phyloP scores from a whole-genome alignment of 2,797 vertebrate species.

The Cynodonichthys magdalenae region DNA sequence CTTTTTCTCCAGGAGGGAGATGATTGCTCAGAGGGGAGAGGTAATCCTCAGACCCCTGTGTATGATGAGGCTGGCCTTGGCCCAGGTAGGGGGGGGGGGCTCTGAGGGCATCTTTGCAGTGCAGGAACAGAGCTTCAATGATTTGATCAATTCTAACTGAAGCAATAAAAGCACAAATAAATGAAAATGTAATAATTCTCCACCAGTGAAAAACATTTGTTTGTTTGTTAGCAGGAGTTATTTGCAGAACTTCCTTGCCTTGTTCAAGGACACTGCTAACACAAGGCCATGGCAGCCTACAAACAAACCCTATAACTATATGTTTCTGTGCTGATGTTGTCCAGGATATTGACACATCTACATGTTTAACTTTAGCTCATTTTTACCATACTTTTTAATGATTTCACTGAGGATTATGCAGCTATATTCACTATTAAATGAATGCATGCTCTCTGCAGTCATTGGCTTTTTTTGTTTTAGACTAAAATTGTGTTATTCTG shows the following conservation, averaged over 20 bases:
- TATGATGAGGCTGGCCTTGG: slow-evolving; percentile 66
- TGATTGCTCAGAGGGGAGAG: slow-evolving; percentile 62
- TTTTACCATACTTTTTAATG: background rate
- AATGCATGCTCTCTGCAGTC: no score
- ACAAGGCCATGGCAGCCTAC: background rate
- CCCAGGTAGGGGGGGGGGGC: slow-evolving; percentile 70
- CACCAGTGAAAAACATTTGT: slow-evolving; percentile 22
- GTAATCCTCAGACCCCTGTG: slow-evolving; percentile 71
- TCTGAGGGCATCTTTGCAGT: slow-evolving; percentile 58
- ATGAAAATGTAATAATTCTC: slow-evolving; percentile 46
- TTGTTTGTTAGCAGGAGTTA: slow-evolving; percentile 7
- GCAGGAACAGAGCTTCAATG: slow-evolving; percentile 27
- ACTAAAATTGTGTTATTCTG: no score
- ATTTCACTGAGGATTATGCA: background rate
- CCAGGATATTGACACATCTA: background rate
- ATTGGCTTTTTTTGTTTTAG: no score
- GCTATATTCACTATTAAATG: no score
- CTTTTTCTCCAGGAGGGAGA: slow-evolving; percentile 77
- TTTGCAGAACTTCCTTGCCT: slow-evolving; percentile 19
- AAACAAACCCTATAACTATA: slow-evolving; percentile 7
- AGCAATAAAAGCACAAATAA: slow-evolving; percentile 49
- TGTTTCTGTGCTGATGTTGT: slow-evolving; percentile 8
- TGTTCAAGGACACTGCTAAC: slow-evolving; percentile 33
- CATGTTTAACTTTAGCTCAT: background rate
- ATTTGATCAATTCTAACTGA: slow-evolving; percentile 59